Evolutionary conservation across 2,113 vertebrate species (phyloP).

Genomic region (Labeo rohita): DNA sequence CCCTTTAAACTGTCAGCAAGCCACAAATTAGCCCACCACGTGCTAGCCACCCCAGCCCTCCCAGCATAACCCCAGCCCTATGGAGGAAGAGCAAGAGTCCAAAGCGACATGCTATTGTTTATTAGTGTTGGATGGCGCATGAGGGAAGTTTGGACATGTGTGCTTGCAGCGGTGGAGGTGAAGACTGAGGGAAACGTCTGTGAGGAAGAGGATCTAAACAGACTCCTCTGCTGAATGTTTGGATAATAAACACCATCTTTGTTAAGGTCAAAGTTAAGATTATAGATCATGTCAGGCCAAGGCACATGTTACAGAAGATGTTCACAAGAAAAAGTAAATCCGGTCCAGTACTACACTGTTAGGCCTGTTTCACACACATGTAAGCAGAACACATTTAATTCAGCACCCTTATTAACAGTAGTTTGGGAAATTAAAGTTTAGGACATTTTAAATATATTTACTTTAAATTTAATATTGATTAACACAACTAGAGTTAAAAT

Average conservation of each 20-base stretch:
- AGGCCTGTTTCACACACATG: background rate
- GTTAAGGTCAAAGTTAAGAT: slow-evolving; percentile 10
- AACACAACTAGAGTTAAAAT: too few species aligned
- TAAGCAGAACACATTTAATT: background rate
- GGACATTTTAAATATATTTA: background rate
- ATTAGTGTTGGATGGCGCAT: slow-evolving; percentile 47
- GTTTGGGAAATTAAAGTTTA: background rate
- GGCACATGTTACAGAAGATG: background rate
- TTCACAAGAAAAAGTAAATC: background rate
- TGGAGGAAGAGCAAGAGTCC: slow-evolving; percentile 41
- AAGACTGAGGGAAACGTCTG: background rate
- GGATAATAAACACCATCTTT: slow-evolving; percentile 22
- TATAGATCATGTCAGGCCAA: slow-evolving; percentile 28
- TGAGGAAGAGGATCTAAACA: slow-evolving; percentile 6
- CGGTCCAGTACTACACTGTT: background rate
- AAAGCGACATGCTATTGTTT: slow-evolving; percentile 45
- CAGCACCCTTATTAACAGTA: background rate
- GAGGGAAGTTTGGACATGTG: slow-evolving; percentile 44
- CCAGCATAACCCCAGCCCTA: background rate
- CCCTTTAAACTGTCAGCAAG: slow-evolving; percentile 69
- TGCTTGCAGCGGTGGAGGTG: background rate
- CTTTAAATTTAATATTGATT: background rate
- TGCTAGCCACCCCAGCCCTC: slow-evolving; percentile 14
- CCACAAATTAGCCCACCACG: slow-evolving; percentile 65
- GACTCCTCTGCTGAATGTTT: slow-evolving; percentile 24